Percentiles rank a stretch among this genome's conserved stretches.
Conservation (phyloP, 2,888 invertebrate species). For the Mystacides longicornis region DNA sequence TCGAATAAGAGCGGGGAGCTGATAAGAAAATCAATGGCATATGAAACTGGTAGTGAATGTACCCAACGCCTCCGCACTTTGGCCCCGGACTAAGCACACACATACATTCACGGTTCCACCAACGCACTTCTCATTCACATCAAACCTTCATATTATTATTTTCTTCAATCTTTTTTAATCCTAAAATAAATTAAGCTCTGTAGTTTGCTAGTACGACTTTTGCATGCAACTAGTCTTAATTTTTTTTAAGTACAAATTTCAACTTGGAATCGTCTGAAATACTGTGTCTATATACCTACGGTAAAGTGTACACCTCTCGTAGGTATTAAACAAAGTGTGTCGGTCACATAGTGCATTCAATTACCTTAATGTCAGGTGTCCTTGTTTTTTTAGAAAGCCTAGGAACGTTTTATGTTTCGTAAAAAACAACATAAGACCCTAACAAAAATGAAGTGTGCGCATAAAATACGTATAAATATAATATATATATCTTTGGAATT, state of each 20-base stretch:
- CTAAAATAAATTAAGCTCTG: not conserved
- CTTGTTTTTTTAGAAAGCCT: not conserved
- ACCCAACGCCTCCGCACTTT: slow-evolving; percentile 1
- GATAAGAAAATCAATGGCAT: not conserved
- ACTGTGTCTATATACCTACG: too few relatives aligned
- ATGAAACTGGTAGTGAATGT: not conserved
- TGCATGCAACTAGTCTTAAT: not conserved
- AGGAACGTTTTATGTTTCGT: not conserved
- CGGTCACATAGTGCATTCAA: not conserved
- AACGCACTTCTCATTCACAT: too few relatives aligned
- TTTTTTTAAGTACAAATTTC: not conserved
- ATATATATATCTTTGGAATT: slow-evolving; percentile 1
- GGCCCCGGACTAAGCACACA: not conserved
- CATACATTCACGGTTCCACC: not conserved
- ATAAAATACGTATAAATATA: not conserved
- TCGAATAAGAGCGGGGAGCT: not conserved
- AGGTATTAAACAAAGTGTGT: too few relatives aligned
- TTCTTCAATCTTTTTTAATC: not conserved
- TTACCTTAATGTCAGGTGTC: not conserved
- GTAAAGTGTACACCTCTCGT: too few relatives aligned
- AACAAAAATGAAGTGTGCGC: not conserved
- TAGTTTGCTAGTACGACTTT: not conserved
- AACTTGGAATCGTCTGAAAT: slow-evolving; percentile 1
- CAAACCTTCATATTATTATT: not conserved
- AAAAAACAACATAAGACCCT: not conserved